Evolutionary conservation across 2,888 invertebrate species (phyloP).

Genomic region (Lagria hirta): DNA sequence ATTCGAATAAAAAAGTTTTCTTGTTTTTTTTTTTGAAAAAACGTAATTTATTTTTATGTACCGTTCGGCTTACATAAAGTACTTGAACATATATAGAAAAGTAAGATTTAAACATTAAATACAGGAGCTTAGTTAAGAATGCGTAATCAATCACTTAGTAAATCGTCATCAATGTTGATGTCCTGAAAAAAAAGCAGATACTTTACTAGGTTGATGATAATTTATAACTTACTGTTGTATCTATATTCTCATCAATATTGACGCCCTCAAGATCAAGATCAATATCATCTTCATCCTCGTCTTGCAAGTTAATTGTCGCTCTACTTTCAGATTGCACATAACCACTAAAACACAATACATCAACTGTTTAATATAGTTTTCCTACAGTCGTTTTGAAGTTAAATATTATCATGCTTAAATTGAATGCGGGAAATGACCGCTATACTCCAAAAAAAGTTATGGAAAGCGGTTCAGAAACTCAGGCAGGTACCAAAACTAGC

Average conservation of each 20-base stretch:
- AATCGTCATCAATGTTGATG: slow-evolving; percentile 72
- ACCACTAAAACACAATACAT: too few species aligned
- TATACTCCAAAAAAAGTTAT: too few species aligned
- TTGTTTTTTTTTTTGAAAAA: too few species aligned
- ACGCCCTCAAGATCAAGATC: slow-evolving; percentile 83
- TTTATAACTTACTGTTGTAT: slow-evolving; percentile 69
- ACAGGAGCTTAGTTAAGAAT: not conserved
- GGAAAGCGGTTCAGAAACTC: too few species aligned
- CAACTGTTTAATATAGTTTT: too few species aligned
- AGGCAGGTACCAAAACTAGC: too few species aligned
- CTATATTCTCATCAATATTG: slow-evolving; percentile 77
- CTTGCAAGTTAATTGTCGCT: slow-evolving; percentile 3
- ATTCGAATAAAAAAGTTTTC: too few species aligned
- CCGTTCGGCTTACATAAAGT: slow-evolving; percentile 11
- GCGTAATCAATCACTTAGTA: slow-evolving; percentile 60
- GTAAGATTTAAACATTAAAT: slow-evolving; percentile 10
- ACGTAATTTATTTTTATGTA: not conserved
- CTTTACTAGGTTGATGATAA: too few species aligned
- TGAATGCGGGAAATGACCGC: too few species aligned
- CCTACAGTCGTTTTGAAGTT: too few species aligned
- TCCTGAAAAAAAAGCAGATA: slow-evolving; percentile 58
- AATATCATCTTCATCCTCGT: slow-evolving; percentile 63
- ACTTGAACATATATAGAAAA: slow-evolving; percentile 17
- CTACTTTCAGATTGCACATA: too few species aligned
- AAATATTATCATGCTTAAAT: too few species aligned